phyloP scores from a whole-genome alignment of 92 coral and sea anemone genomes.

The Ricordea florida region DNA sequence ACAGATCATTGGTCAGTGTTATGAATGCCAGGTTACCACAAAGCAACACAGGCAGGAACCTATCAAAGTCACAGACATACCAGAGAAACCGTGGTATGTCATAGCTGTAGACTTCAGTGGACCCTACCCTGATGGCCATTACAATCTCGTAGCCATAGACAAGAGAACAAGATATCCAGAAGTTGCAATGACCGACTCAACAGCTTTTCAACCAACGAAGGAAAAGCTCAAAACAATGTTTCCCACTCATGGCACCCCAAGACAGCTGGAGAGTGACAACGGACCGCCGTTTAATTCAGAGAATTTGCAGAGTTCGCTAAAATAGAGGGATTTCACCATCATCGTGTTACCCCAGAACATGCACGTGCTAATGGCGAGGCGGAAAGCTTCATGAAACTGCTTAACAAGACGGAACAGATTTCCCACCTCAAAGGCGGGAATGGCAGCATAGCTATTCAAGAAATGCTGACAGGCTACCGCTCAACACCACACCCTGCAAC shows the following conservation, averaged over 20 bases:
- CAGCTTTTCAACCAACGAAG: conserved; percentile 23
- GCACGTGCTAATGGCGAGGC: conserved; percentile 56
- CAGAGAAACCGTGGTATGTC: conserved; percentile 45
- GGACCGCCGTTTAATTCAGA: conserved; percentile 32
- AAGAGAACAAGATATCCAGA: conserved; percentile 44
- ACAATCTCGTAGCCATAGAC: conserved; percentile 42
- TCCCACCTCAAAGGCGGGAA: not conserved
- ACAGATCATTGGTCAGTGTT: conserved; percentile 25
- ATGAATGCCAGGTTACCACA: conserved; percentile 54
- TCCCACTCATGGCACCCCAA: conserved; percentile 42
- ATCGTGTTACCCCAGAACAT: conserved; percentile 50
- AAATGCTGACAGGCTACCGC: too few relatives aligned
- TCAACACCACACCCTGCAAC: too few relatives aligned
- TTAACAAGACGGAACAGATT: conserved; percentile 66
- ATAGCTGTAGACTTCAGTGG: conserved; percentile 48
- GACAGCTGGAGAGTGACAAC: conserved; percentile 15
- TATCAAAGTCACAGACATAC: conserved; percentile 22
- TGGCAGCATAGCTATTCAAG: not conserved
- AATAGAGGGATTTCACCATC: conserved; percentile 63
- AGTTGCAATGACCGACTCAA: conserved; percentile 14
- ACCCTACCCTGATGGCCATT: conserved; percentile 48
- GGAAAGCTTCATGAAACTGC: conserved; percentile 48
- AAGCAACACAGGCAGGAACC: conserved; percentile 36
- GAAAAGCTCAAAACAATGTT: conserved; percentile 22
- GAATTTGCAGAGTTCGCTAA: conserved; percentile 53